Base-by-base conservation (phyloP, 2,797 vertebrate species). In the Heterohyrax brucei region DNA sequence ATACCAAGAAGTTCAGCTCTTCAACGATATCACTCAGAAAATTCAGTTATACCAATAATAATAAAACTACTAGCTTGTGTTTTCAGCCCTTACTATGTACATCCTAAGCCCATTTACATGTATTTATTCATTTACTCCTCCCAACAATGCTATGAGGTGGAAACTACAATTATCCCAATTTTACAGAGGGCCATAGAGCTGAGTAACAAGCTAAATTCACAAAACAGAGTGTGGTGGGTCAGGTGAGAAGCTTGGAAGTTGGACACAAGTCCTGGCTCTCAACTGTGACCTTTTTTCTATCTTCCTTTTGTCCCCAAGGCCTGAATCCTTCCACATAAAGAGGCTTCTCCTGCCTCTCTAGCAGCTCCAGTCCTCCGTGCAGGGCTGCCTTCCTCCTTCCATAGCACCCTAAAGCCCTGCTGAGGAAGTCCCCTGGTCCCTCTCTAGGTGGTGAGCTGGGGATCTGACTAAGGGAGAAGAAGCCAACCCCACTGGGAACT, bases 91-190 rank as follows among this genome's bases (percentile, higher is more conserved):
- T 84, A 24, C 8, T 1, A 1, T 46, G 50, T 46, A 10, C 10
- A 0, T 81, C 61, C n/a, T 64, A 80, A 87, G 33, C 53, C 44
- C 68, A 46, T 81, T 81, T 24, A 28, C 59, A 66, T 26, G 19
- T 26, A 87, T 53, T 61, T 87, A 59, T 39, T 87, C 56, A 95
- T 87, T 88, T 94, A 93, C 48, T 68, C 14, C 21, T 96, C 48
- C 50, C 3, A 30, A 30, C 33, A 93, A 50, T 61, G 59, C 10
- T 62, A 7, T 10, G 13, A 83, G 24, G 53, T 24, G 59, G 66
- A 78, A 75, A 73, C 46, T 81, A 59, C 26, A 30, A 6, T 75
- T 64, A 76, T 16, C 30, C 1, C 16, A 24, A 12, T 62, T 93
- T 90, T 46, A 44, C 56, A 28, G n/a, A 87, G 28, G 66, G 7